A percentile compares a stretch with the other conserved stretches of the same genome.
phyloP scores from a whole-genome alignment of 2,113 vertebrate species.

The Phyllopteryx taeniolatus region DNA sequence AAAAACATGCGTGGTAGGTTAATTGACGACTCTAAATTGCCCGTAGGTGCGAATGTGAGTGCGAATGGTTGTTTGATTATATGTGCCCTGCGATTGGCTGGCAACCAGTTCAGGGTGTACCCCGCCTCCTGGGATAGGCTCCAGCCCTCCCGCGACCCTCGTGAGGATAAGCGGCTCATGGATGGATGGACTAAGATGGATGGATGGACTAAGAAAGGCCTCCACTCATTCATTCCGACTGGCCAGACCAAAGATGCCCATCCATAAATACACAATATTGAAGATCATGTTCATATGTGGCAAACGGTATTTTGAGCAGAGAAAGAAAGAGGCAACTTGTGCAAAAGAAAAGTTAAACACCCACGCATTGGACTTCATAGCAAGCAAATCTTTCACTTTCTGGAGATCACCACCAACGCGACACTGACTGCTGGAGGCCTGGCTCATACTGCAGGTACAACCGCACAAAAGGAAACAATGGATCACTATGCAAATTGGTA shows the following conservation, averaged over 20 bases:
- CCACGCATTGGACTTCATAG: not conserved
- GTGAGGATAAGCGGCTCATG: no score
- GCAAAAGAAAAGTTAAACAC: constrained; percentile 1
- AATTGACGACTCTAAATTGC: no score
- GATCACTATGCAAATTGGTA: not conserved
- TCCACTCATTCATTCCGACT: not conserved
- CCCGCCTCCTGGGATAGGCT: no score
- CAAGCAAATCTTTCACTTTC: constrained; percentile 1
- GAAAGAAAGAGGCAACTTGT: not conserved
- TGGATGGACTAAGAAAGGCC: not conserved
- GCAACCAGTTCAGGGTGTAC: no score
- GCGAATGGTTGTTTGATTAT: no score
- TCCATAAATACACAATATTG: not conserved
- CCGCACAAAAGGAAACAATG: not conserved
- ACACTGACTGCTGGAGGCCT: not conserved
- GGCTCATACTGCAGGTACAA: not conserved
- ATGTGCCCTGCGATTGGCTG: no score
- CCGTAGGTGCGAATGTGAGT: no score
- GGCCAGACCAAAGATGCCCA: not conserved
- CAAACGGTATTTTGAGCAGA: not conserved
- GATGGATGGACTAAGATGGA: no score
- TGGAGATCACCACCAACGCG: not conserved
- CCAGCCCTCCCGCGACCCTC: no score
- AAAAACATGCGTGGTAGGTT: no score
- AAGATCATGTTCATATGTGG: not conserved